Evolutionary conservation across 1,140 invertebrate species (phyloP).

Genomic region (Formica exsecta): DNA sequence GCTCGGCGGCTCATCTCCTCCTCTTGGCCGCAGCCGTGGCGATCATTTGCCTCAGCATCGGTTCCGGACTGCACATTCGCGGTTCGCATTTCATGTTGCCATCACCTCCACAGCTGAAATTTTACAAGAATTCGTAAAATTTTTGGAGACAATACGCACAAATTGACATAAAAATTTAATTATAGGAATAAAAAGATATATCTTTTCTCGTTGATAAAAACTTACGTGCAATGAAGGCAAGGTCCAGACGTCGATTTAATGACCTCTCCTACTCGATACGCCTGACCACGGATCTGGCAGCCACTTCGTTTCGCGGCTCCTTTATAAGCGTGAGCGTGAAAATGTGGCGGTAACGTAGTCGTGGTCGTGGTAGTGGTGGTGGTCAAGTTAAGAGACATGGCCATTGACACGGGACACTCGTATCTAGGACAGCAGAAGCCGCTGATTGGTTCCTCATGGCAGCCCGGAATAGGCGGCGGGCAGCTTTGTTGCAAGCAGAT

Average conservation of each 20-base stretch:
- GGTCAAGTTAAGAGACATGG: slow-evolving; percentile 91
- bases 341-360: slow-evolving; percentile 94
- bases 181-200: slow-evolving; percentile 17
- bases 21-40: slow-evolving; percentile 90
- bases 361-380: slow-evolving; percentile 94
- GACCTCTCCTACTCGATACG: slow-evolving; percentile 93
- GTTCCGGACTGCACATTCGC: slow-evolving; percentile 94
- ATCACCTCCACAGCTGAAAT: slow-evolving; percentile 93
- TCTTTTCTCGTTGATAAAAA: slow-evolving; percentile 82
- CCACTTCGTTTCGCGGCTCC: slow-evolving; percentile 91
- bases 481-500: slow-evolving; percentile 98
- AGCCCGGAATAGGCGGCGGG: slow-evolving; percentile 96
- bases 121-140: slow-evolving; percentile 40
- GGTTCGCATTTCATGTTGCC: slow-evolving; percentile 98
- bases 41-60: slow-evolving; percentile 95
- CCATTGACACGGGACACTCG: slow-evolving; percentile 96
- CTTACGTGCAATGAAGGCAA: slow-evolving; percentile 97
- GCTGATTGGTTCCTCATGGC: slow-evolving; percentile 95
- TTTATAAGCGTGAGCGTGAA: slow-evolving; percentile 92
- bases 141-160: not conserved
- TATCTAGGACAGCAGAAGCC: slow-evolving; percentile 98
- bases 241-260: slow-evolving; percentile 95
- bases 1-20: slow-evolving; percentile 89
- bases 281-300: slow-evolving; percentile 93
- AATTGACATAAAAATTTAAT: not conserved